Evolutionary conservation across 1,140 invertebrate species (phyloP).

Genomic region (Littorina saxatilis): DNA sequence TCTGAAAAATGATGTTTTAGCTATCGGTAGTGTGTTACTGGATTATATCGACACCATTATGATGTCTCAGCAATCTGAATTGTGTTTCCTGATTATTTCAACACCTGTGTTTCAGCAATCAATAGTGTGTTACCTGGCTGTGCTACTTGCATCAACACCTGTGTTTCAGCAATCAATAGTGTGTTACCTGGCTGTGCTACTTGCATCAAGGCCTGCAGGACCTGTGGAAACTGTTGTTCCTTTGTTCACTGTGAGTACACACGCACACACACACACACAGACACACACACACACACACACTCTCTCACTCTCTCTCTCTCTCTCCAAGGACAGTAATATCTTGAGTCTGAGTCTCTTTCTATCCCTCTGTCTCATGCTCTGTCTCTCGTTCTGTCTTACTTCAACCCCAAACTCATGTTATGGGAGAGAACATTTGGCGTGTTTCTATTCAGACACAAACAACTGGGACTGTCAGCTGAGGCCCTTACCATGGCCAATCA

Average conservation of each 20-base stretch:
- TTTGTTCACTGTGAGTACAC: neutral
- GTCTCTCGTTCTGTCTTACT: neutral
- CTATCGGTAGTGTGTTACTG: too few relatives aligned
- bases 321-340: too few relatives aligned
- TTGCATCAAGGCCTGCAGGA: neutral
- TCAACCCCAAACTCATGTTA: too few relatives aligned
- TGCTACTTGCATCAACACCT: neutral
- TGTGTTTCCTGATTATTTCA: slow-evolving; percentile 14
- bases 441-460: too few relatives aligned
- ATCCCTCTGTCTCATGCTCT: neutral
- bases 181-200: slow-evolving; percentile 29
- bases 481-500: too few relatives aligned
- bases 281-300: neutral
- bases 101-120: slow-evolving; percentile 19
- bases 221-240: slow-evolving; percentile 2
- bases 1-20: too few relatives aligned
- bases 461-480: too few relatives aligned
- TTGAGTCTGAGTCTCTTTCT: neutral
- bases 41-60: too few relatives aligned
- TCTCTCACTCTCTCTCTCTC: neutral
- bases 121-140: slow-evolving; percentile 26
- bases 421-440: too few relatives aligned
- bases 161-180: slow-evolving; percentile 29
- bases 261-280: neutral
- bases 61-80: slow-evolving; percentile 28